Base-by-base conservation (phyloP, 2,113 vertebrate genomes). In the Dendropsophus ebraccatus region DNA sequence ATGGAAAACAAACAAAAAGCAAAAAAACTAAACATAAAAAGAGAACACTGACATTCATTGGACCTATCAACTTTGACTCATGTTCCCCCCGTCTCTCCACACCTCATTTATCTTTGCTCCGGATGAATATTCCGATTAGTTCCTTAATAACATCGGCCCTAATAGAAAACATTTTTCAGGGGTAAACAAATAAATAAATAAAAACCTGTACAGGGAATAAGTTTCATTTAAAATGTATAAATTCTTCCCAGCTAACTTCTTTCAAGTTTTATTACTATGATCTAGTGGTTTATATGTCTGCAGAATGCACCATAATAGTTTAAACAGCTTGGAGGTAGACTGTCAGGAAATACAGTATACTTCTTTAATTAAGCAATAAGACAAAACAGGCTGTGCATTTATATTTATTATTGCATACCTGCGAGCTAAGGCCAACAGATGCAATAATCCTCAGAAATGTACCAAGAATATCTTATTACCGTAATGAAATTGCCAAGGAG, bases 351-450 rank as follows among this genome's bases (percentile, higher is more conserved):
- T 45, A 73, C 69, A 17, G 67, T 74, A 87, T 87, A 69, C 85
- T 73, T 81, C 65, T 87, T 87, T 87, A 87, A 87, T 87, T 81
- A 87, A 80, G 77, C 85, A 74, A 87, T 87, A 87, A 87, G 77
- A 81, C 52, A 81, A 87, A 87, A 50, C 85, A 87, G 85, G 77
- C 85, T 81, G 52, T 74, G 85, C 77, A 81, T 87, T 81, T 74
- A 45, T 62, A 60, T 45, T 78, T 49, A 87, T 81, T 74, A 81
- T 87, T 81, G 85, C 78, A 74, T 87, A 81, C 69, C 85, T 87
- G 25, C 37, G 23, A 87, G 78, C 85, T 49, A 81, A 74, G 78
- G 85, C 85, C 85, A 81, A 62, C 77, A 73, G 69, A 74, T 62
- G 78, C 78, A 87, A 87, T 81, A 81, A 74, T 87, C 85, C 37